Base-by-base conservation (phyloP, 2,797 vertebrate genomes). In the Melanotaenia trifasciata region DNA sequence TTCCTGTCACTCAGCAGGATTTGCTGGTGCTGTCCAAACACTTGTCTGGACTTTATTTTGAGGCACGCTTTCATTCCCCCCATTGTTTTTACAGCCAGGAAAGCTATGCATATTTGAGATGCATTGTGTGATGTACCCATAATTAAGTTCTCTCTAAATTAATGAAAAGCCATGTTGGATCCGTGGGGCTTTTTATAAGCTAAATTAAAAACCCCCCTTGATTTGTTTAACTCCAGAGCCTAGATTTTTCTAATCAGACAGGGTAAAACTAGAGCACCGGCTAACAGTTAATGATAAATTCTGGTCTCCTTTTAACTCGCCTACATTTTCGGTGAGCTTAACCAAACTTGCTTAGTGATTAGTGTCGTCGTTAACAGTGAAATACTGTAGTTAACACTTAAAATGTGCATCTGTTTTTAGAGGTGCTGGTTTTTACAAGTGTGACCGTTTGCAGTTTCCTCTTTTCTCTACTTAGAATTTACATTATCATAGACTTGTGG, bases 31-130 rank as follows among this genome's bases (percentile, higher is more conserved):
- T 67, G 70, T 77, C 54, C 36, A 38, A 86, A 74, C 71, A 83
- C 57, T 74, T 76, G 87, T 76, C 66, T 64, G 64, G 43, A 81
- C 79, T 92, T 89, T 83, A 80, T 91, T 86, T 90, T 72, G 84
- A 89, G 67, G 61, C 30, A 16, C 53, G 58, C 1, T 18, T 45
- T 53, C n/a, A 67, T 76, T 69, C 54, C 38, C 61, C 56, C 57
- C 53, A 61, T 22, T 2, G 11, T 78, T 78, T 57, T 80, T 70
- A 36, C 68, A 82, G 74, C 58, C 51, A 28, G 54, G 60, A 67
- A 66, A 66, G 77, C 64, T 63, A 59, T 11, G 35, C 74, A 71
- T 83, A 67, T 73, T 87, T 79, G 13, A 64, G 54, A 70, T 66
- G 68, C n/a, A 18, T 60, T 20, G 20, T 50, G 58, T 57, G 38